phyloP scores from a whole-genome alignment of 92 coral and sea anemone genomes.

The Palythoa grandis region DNA sequence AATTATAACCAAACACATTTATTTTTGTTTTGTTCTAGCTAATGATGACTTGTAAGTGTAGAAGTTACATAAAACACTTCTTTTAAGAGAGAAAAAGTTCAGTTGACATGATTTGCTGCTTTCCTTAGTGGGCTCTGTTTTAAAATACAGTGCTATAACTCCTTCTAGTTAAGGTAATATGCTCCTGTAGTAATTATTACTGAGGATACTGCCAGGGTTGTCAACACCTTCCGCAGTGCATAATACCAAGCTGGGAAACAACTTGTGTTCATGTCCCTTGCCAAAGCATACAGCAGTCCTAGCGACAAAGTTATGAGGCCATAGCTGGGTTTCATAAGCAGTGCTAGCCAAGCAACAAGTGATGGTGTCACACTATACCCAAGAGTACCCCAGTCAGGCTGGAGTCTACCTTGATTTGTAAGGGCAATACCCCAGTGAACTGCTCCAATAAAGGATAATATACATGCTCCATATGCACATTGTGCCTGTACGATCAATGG shows the following conservation, averaged over 20 bases:
- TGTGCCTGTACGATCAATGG: constrained; percentile 69
- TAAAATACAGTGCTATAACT: not conserved
- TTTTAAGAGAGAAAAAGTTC: no score
- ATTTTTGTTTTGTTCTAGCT: no score
- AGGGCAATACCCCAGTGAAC: constrained; percentile 85
- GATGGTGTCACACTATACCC: constrained; percentile 86
- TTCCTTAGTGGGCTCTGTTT: not conserved
- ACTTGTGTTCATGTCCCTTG: constrained; percentile 64
- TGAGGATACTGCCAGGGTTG: constrained; percentile 68
- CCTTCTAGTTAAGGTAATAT: constrained; percentile 47
- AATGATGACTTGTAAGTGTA: no score
- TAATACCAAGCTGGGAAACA: constrained; percentile 77
- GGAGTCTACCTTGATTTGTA: constrained; percentile 54
- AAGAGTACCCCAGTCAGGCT: constrained; percentile 74
- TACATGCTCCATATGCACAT: constrained; percentile 81
- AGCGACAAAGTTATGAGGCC: constrained; percentile 70
- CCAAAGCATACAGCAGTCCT: constrained; percentile 67
- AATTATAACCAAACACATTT: no score
- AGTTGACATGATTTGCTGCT: not conserved
- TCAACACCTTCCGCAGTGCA: constrained; percentile 70
- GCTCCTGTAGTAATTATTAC: constrained; percentile 61
- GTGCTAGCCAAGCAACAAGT: constrained; percentile 68
- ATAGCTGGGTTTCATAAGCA: constrained; percentile 67
- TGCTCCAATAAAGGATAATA: constrained; percentile 80
- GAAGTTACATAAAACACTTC: no score